phyloP scores from a whole-genome alignment of 2,113 vertebrate species.

The Myiopsitta monachus region DNA sequence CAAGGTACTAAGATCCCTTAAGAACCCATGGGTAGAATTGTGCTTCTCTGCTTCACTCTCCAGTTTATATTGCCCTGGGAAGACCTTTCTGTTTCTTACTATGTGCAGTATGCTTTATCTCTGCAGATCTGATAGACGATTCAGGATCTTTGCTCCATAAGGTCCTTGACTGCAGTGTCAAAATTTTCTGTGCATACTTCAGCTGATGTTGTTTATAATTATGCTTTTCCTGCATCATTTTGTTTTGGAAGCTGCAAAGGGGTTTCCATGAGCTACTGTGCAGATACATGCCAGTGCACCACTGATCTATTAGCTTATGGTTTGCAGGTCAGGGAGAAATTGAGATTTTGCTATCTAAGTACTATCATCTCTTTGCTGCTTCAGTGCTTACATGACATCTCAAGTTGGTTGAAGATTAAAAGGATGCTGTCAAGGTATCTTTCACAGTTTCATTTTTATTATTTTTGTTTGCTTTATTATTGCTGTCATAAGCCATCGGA shows the following conservation, averaged over 20 bases:
- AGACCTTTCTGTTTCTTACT: neutral
- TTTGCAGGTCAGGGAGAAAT: conserved; percentile 47
- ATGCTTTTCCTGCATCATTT: neutral
- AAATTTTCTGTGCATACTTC: neutral
- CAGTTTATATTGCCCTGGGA: neutral
- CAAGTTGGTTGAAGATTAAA: conserved; percentile 39
- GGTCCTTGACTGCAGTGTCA: neutral
- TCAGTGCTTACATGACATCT: conserved; percentile 35
- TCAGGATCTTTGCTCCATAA: neutral
- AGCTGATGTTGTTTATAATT: neutral
- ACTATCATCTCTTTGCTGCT: conserved; percentile 21
- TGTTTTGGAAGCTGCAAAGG: neutral
- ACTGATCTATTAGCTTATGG: conserved; percentile 14
- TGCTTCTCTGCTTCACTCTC: neutral
- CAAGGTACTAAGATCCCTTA: neutral
- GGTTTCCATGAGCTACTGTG: neutral
- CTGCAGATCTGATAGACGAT: neutral
- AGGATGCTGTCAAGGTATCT: conserved; percentile 26
- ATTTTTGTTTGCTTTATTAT: conserved; percentile 28
- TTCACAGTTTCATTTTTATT: neutral
- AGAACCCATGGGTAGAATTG: neutral
- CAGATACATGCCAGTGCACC: neutral
- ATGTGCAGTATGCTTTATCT: neutral
- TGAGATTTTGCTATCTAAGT: conserved; percentile 48
- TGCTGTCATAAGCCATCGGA: neutral